phyloP scores from a whole-genome alignment of 2,113 vertebrate species.

The Corythoichthys haematopterus region DNA sequence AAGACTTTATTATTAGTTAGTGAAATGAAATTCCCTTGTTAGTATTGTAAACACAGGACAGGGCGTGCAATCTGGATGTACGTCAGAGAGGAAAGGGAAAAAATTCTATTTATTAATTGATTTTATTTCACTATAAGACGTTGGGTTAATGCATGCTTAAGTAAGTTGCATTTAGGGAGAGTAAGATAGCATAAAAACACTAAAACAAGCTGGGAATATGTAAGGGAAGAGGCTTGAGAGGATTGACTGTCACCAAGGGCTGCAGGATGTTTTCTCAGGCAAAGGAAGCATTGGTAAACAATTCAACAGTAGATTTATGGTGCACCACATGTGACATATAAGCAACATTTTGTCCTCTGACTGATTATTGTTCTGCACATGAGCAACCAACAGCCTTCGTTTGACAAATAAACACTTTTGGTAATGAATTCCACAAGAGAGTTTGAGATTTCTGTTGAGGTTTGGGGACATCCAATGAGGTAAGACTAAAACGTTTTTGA shows the following conservation, averaged over 20 bases:
- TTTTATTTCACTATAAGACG: constrained; percentile 75
- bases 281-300: constrained; percentile 43
- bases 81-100: constrained; percentile 81
- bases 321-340: constrained; percentile 38
- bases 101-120: constrained; percentile 42
- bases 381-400: constrained; percentile 78
- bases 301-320: constrained; percentile 18
- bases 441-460: background rate
- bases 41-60: constrained; percentile 73
- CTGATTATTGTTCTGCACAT: constrained; percentile 21
- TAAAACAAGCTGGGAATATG: constrained; percentile 76
- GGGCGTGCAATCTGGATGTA: constrained; percentile 91
- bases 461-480: background rate
- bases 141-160: constrained; percentile 89
- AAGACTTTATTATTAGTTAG: constrained; percentile 69
- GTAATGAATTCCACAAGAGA: constrained; percentile 82
- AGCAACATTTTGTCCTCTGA: constrained; percentile 40
- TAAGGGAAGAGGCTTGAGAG: constrained; percentile 41
- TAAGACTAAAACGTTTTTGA: no score
- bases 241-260: constrained; percentile 61
- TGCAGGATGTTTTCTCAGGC: constrained; percentile 54
- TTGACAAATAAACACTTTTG: constrained; percentile 69
- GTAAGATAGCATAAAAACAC: constrained; percentile 79
- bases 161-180: constrained; percentile 99
- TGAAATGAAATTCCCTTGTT: constrained; percentile 64